Percentiles rank a stretch among this genome's conserved stretches.
Evolutionary conservation across 2,113 vertebrate species (phyloP).

Genomic region (Oenanthe melanoleuca): DNA sequence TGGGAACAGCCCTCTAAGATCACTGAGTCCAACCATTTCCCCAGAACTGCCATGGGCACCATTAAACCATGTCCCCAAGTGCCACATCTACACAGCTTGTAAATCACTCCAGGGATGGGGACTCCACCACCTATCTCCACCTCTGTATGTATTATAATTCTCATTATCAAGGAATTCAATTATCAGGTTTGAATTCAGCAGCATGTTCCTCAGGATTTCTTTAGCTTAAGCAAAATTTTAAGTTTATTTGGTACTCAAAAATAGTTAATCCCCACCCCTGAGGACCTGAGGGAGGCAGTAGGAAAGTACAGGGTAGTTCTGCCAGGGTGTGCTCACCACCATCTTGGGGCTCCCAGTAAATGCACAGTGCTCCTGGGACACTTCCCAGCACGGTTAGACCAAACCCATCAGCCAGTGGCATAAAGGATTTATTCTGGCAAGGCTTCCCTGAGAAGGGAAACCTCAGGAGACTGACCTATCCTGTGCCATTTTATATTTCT

Average conservation of each 20-base stretch:
- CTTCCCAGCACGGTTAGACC: neutral
- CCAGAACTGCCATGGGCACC: neutral
- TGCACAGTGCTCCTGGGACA: neutral
- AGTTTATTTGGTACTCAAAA: neutral
- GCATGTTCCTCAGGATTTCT: neutral
- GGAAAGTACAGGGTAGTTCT: neutral
- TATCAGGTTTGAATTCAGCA: neutral
- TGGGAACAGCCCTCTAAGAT: neutral
- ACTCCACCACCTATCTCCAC: neutral
- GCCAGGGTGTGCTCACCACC: neutral
- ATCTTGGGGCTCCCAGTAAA: neutral
- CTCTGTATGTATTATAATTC: neutral
- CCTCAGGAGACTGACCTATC: neutral
- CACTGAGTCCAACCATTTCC: neutral
- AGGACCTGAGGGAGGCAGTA: neutral
- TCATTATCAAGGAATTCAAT: neutral
- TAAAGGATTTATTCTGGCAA: conserved; percentile 16
- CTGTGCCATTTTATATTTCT: conserved; percentile 7
- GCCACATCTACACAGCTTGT: neutral
- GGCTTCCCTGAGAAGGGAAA: conserved; percentile 14
- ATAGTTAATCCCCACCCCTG: neutral
- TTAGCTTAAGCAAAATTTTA: neutral
- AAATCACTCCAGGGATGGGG: too few relatives aligned
- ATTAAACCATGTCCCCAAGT: neutral
- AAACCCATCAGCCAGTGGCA: neutral